phyloP scores from a whole-genome alignment of 2,797 vertebrate species.

The Melanotaenia nigrans region DNA sequence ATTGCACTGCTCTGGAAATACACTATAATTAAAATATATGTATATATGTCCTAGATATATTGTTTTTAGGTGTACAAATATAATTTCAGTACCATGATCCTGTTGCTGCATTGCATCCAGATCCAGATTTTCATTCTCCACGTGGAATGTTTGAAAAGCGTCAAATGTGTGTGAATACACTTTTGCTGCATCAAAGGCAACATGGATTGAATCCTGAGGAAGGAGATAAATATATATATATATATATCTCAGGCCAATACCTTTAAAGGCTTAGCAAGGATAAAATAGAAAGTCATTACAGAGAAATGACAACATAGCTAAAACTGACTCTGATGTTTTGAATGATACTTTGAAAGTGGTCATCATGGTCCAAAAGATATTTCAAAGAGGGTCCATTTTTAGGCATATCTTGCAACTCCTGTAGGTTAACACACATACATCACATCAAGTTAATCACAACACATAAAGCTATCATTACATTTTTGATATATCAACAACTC shows the following conservation, averaged over 20 bases:
- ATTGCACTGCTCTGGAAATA: not conserved
- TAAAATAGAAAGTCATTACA: not conserved
- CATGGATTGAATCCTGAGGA: conserved; percentile 80
- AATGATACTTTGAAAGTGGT: conserved; percentile 76
- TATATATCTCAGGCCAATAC: not conserved
- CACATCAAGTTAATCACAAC: not conserved
- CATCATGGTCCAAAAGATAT: conserved; percentile 83
- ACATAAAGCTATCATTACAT: not conserved
- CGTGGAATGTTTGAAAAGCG: conserved; percentile 82
- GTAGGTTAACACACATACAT: conserved; percentile 23
- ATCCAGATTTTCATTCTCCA: conserved; percentile 87
- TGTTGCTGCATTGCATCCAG: conserved; percentile 77
- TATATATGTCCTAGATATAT: not conserved
- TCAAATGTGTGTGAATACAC: conserved; percentile 84
- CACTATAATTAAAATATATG: not conserved
- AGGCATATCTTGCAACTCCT: conserved; percentile 75
- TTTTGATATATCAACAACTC: not conserved
- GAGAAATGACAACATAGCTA: not conserved
- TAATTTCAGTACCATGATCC: conserved; percentile 80
- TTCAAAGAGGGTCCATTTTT: conserved; percentile 81
- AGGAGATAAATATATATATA: not conserved
- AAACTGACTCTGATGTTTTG: conserved; percentile 82
- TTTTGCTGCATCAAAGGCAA: conserved; percentile 83
- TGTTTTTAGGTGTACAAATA: not conserved
- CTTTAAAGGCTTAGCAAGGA: not conserved